Base-by-base conservation (phyloP, 2,888 invertebrate species). In the Perizoma affinitatum region DNA sequence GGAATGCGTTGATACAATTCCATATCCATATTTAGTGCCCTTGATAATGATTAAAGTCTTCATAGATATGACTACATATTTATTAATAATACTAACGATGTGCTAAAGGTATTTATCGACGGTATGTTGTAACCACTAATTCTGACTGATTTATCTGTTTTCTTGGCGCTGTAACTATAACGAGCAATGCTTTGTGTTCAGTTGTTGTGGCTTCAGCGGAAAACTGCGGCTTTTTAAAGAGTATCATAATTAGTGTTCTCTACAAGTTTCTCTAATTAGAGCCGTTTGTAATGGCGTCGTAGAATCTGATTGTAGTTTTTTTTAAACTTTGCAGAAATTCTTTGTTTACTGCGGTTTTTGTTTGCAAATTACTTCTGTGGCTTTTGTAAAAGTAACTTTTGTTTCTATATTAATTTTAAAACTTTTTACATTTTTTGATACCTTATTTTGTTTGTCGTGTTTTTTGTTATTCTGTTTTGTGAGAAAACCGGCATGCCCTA, bases 121-220 rank as follows among this genome's bases (percentile, higher is more conserved):
- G 22, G 22, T 22, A 22, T 22, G 22, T 22, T 22, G 22, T 22
- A 2, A 22, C 22, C 22, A 22, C 22, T 22, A 22, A 22, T 22
- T 22, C 22, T 22, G 22, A 22, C 22, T 38, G 45, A 51, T 10
- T 44, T 44, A 35, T 11, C 57, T 54, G 53, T 54, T 57, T 54
- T n/a, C 7, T 3, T 36, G 54, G 11, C 35, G 34, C 61, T 61
- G 54, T 43, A 46, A 1, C 77, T 79, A 79, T 82, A 82, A 80
- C 78, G 71, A 80, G 76, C 73, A 64, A 72, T 73, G 75, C 77
- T 82, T 82, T 81, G 79, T 75, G 57, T 51, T 55, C 49, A 33
- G 53, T 53, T 59, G 61, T 63, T 60, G 51, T 47, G 57, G 62
- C 48, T 58, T 55, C 43, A 53, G 56, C 45, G 50, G 57, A 49